These are phyloP conservation scores for Peromyscus aztecus DNA, from an alignment of 2,797 vertebrate species.

Conservation along the genomic window DNA sequence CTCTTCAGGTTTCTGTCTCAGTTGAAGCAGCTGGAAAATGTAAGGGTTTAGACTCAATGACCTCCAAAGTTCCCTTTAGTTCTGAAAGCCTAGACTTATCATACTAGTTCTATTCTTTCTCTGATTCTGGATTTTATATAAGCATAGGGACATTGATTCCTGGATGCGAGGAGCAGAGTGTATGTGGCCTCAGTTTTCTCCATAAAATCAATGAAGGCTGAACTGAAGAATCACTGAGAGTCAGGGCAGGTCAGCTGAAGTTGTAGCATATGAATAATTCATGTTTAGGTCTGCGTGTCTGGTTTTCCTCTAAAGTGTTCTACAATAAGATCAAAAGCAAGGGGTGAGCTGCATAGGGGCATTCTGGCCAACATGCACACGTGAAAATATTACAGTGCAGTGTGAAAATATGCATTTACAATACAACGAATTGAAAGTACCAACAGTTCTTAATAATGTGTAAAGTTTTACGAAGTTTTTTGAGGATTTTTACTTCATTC, in stretches of 20 bases:
- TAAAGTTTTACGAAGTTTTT: neutral
- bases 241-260: slow-evolving; percentile 28
- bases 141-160: slow-evolving; percentile 48
- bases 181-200: slow-evolving; percentile 42
- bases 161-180: slow-evolving; percentile 28
- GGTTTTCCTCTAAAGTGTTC: slow-evolving; percentile 24
- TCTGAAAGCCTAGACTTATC: neutral
- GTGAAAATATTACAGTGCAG: neutral
- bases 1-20: neutral
- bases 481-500: slow-evolving; percentile 14
- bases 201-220: slow-evolving; percentile 63
- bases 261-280: slow-evolving; percentile 61
- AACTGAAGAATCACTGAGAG: neutral
- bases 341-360: neutral
- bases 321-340: slow-evolving; percentile 42
- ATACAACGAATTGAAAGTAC: neutral
- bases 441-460: neutral
- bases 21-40: neutral
- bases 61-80: neutral
- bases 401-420: neutral
- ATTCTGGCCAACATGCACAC: neutral
- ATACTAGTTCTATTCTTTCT: neutral
- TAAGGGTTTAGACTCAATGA: neutral
- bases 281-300: neutral
- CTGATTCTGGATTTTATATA: slow-evolving; percentile 28